Conservation (phyloP, 2,888 invertebrate genomes). For the Lasioglossum lativentre region DNA sequence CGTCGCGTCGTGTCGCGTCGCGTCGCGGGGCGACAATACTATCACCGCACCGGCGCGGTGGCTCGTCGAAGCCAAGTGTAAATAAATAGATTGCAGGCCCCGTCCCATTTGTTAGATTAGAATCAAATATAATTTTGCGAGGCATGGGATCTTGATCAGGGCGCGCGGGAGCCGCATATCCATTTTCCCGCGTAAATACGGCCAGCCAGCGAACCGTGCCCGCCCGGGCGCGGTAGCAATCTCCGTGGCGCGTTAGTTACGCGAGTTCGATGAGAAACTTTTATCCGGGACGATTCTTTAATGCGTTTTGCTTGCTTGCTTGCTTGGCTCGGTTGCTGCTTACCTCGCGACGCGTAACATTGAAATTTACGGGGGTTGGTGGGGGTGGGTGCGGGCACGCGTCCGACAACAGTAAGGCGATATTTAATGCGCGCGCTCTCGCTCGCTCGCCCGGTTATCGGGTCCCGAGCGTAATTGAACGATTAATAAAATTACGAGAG, state of each 20-base stretch:
- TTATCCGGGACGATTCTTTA: slow-evolving; percentile 49
- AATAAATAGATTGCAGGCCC: slow-evolving; percentile 80
- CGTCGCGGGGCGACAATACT: slow-evolving; percentile 63
- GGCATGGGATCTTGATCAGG: slow-evolving; percentile 57
- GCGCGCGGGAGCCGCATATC: slow-evolving; percentile 37
- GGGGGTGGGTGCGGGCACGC: background rate
- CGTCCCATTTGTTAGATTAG: slow-evolving; percentile 82
- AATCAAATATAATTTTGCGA: slow-evolving; percentile 82
- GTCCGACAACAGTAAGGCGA: slow-evolving; percentile 21
- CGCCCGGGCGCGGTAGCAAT: slow-evolving; percentile 18
- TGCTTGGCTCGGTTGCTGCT: background rate
- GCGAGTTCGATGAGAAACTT: slow-evolving; percentile 56
- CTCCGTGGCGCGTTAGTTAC: slow-evolving; percentile 52
- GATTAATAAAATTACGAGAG: slow-evolving; percentile 53
- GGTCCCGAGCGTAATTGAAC: slow-evolving; percentile 48
- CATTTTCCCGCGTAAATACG: slow-evolving; percentile 60
- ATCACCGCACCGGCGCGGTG: too few species aligned
- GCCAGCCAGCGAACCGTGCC: slow-evolving; percentile 24
- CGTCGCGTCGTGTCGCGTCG: background rate
- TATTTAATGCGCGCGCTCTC: slow-evolving; percentile 1
- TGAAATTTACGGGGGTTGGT: slow-evolving; percentile 45
- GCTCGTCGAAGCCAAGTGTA: slow-evolving; percentile 77
- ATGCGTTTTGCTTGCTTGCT: slow-evolving; percentile 53
- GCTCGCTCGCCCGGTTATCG: slow-evolving; percentile 32
- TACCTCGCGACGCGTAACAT: slow-evolving; percentile 20